A percentile compares a stretch with the other conserved stretches of the same genome.
Evolutionary conservation across 2,113 vertebrate species (phyloP).

Genomic region (Esox niger): DNA sequence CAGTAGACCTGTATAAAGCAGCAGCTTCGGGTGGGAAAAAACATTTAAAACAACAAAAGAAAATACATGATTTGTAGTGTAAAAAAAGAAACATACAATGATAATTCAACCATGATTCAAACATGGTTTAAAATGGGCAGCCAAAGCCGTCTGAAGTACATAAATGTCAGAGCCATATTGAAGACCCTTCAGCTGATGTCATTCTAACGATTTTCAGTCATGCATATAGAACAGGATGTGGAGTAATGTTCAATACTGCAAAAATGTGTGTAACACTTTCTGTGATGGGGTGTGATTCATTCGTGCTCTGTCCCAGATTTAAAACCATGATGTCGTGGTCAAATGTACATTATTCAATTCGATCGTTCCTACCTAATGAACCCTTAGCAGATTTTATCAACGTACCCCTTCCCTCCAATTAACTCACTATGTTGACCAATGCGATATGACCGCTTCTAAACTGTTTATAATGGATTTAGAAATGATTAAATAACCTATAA

Average conservation of each 20-base stretch:
- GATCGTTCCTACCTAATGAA: too few species aligned
- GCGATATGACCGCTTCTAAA: too few species aligned
- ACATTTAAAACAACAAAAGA: slow-evolving; percentile 14
- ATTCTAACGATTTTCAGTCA: background rate
- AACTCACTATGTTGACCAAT: too few species aligned
- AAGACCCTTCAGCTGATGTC: background rate
- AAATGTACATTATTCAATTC: too few species aligned
- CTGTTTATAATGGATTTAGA: too few species aligned
- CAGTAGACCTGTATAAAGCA: slow-evolving; percentile 54
- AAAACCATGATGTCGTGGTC: too few species aligned
- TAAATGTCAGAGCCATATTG: background rate
- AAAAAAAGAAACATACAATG: slow-evolving; percentile 14
- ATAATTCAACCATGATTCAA: background rate
- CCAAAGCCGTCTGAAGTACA: background rate
- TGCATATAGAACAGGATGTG: background rate
- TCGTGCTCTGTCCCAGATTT: too few species aligned
- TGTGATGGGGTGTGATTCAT: too few species aligned
- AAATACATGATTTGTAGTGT: slow-evolving; percentile 22
- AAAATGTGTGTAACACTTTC: background rate
- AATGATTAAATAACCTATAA: too few species aligned
- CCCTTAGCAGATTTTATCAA: background rate
- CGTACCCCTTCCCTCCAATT: too few species aligned
- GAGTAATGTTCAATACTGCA: slow-evolving; percentile 13
- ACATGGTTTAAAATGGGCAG: background rate
- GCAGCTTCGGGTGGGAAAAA: slow-evolving; percentile 37